Conservation (phyloP, 2,113 vertebrate species). For the Corythornis madagascariensis region DNA sequence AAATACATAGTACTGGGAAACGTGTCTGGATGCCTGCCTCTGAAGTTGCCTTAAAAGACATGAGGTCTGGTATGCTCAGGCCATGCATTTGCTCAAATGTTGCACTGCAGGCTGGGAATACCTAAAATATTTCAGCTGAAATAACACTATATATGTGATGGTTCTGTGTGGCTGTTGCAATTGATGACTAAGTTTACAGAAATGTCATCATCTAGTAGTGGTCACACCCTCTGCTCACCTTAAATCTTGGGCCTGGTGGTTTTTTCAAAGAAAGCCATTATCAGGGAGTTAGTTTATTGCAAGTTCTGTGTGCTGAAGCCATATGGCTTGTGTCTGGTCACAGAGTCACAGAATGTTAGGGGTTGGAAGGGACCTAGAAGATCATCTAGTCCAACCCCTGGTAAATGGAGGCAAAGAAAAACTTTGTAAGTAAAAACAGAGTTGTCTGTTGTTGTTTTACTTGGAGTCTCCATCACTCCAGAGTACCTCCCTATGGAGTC, state of each 20-base stretch:
- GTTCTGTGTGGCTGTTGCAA: background rate
- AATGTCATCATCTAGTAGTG: background rate
- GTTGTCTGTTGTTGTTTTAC: background rate
- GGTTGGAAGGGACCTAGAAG: too few species aligned
- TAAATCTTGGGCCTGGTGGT: background rate
- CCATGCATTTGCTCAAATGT: background rate
- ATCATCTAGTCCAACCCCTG: too few species aligned
- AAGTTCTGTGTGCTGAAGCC: background rate
- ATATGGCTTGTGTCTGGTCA: too few species aligned
- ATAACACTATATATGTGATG: fast-evolving
- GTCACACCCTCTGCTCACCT: background rate
- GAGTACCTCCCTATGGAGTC: background rate
- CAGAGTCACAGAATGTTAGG: too few species aligned
- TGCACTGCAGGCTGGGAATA: background rate
- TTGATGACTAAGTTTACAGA: background rate
- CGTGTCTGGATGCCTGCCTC: background rate
- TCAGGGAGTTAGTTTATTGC: background rate
- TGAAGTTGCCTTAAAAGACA: too few species aligned
- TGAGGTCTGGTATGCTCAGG: background rate
- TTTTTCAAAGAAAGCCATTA: background rate
- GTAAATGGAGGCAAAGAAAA: background rate
- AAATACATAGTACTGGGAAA: background rate
- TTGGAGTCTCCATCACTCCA: background rate
- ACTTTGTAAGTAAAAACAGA: background rate
- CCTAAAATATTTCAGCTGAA: background rate